Conservation (phyloP, 2,797 vertebrate species). For the Denticeps clupeoides region DNA sequence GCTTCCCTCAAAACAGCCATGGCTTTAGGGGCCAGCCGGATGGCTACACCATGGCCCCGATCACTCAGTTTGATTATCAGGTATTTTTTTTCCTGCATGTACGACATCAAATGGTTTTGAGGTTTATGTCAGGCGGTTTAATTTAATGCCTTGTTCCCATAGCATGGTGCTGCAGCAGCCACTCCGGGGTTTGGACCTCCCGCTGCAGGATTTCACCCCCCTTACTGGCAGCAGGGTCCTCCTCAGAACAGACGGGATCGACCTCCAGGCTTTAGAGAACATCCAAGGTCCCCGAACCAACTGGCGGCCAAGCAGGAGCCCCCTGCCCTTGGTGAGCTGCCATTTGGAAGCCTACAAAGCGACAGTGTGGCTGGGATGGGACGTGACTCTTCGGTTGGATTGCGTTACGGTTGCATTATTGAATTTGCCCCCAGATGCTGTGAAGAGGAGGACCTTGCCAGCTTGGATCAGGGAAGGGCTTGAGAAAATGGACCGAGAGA, state of each 20-base stretch:
- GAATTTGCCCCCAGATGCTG: slow-evolving; percentile 81
- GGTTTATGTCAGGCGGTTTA: slow-evolving; percentile 2
- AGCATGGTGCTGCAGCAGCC: slow-evolving; percentile 92
- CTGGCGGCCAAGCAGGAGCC: slow-evolving; percentile 86
- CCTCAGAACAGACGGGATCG: slow-evolving; percentile 88
- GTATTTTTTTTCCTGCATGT: slow-evolving; percentile 64
- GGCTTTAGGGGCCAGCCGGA: slow-evolving; percentile 93
- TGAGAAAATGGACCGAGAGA: slow-evolving; percentile 98
- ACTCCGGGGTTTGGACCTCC: slow-evolving; percentile 84
- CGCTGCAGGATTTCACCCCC: slow-evolving; percentile 78
- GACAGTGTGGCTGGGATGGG: too few relatives aligned
- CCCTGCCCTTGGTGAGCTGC: slow-evolving; percentile 63
- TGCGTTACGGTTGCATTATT: too few relatives aligned
- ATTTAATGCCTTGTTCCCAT: slow-evolving; percentile 54
- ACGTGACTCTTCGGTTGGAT: background rate
- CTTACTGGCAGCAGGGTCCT: slow-evolving; percentile 92
- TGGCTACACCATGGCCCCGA: slow-evolving; percentile 90
- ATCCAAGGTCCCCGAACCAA: slow-evolving; percentile 83
- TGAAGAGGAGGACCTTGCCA: slow-evolving; percentile 89
- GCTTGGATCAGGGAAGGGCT: slow-evolving; percentile 97
- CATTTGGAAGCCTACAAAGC: background rate
- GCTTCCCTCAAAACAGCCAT: slow-evolving; percentile 97
- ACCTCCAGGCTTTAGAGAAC: slow-evolving; percentile 79
- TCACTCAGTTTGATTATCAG: slow-evolving; percentile 99
- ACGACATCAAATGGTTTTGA: slow-evolving; percentile 44